Base-by-base conservation (phyloP, 1,140 invertebrate species). In the Stegodyphus mimosarum region DNA sequence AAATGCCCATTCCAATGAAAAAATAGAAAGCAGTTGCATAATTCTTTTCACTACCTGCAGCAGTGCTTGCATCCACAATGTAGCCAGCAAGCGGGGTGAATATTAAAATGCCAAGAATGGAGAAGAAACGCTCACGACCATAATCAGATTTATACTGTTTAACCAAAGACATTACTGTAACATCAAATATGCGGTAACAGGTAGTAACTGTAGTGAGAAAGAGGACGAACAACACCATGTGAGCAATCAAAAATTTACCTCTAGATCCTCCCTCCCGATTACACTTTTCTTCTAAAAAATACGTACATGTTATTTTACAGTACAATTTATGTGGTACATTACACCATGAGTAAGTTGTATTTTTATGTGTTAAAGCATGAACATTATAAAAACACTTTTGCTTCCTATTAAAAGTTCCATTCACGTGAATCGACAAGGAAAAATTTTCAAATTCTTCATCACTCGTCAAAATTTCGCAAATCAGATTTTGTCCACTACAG, bases 251-350 rank as follows among this genome's bases (percentile, higher is more conserved):
- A 15, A 69, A 53, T 50, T 6, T n/a, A 13, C 55, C 50, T 50
- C 81, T 60, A 15, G 55, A 17, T 7, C 55, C 63, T 7, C 15
- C 15, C 49, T 75, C 72, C 4, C 55, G 60, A n/a, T 7, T 48
- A 51, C 81, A 84, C 6, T 76, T 17, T 5, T 74, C 72, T 0
- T 55, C 73, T 49, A 73, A 67, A 11, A 69, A 33, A 9, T 75
- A 53, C 50, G 15, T 48, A 17, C 81, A 84, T 17, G 63, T 55
- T n/a, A 84, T 60, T 13, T 66, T 69, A 7, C 81, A 84, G 17
- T 75, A 67, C 72, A 84, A 75, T 50, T 84, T 84, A n/a, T 84
- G 72, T 2, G 72, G 73, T 6, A 84, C 64, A 50, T 84, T 76
- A 50, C 81, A 84, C 72, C 81, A 75, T 15, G 81, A 75, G 15